Percentiles rank a stretch among this genome's conserved stretches.
phyloP scores from a whole-genome alignment of 2,797 vertebrate species.

The Heterohyrax brucei region DNA sequence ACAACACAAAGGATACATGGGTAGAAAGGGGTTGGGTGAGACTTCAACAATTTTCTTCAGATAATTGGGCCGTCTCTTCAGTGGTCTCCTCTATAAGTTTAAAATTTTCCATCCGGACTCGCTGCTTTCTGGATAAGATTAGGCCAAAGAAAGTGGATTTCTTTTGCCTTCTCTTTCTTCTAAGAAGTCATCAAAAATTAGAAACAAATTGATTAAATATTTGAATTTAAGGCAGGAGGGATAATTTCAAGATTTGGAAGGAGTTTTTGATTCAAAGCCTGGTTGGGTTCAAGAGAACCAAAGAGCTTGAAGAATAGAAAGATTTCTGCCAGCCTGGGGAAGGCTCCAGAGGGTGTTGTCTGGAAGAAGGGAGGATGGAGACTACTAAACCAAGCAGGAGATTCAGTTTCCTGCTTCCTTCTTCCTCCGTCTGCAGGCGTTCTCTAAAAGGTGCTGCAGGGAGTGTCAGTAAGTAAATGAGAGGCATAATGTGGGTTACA shows the following conservation, averaged over 20 bases:
- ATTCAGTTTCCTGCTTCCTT: neutral
- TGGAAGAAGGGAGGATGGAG: neutral
- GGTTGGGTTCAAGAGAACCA: neutral
- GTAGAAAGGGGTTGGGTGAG: neutral
- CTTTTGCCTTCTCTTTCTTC: slow-evolving; percentile 2
- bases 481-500: too few relatives aligned
- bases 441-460: slow-evolving; percentile 8
- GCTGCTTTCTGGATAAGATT: neutral
- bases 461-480: slow-evolving; percentile 69
- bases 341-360: neutral
- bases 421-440: slow-evolving; percentile 35
- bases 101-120: neutral
- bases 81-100: neutral
- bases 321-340: neutral
- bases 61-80: neutral
- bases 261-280: neutral
- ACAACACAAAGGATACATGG: neutral
- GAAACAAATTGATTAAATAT: neutral
- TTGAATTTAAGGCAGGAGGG: slow-evolving; percentile 2
- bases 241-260: neutral
- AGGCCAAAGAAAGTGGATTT: neutral
- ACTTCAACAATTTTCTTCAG: neutral
- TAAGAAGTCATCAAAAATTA: neutral
- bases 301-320: neutral
- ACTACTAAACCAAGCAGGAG: neutral